Evolutionary conservation across 2,797 vertebrate species (phyloP).

Genomic region (Lycodopsis pacificus): DNA sequence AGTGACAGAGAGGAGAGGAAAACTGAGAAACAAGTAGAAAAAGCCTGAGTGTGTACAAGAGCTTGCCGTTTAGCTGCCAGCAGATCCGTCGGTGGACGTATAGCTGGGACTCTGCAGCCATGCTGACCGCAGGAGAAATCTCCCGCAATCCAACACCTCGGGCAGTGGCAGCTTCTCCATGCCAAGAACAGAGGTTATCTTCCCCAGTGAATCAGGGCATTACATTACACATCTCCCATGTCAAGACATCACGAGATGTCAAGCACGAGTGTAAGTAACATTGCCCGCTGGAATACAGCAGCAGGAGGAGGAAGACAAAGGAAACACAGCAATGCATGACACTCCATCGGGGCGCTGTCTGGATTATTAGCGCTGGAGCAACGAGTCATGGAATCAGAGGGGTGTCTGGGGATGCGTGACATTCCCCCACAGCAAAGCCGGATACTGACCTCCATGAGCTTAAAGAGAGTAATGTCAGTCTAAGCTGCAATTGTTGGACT

Average conservation of each 20-base stretch:
- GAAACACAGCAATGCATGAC: constrained; percentile 38
- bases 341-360: constrained; percentile 40
- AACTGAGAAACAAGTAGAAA: constrained; percentile 48
- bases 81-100: constrained; percentile 58
- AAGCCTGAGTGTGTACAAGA: constrained; percentile 38
- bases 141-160: constrained; percentile 80
- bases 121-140: constrained; percentile 80
- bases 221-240: constrained; percentile 79
- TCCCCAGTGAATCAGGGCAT: constrained; percentile 77
- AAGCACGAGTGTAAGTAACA: constrained; percentile 82
- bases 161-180: constrained; percentile 66
- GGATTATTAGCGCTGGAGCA: constrained; percentile 64
- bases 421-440: constrained; percentile 69
- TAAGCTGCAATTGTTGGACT: constrained; percentile 75
- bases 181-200: constrained; percentile 80
- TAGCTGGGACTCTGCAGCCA: constrained; percentile 49
- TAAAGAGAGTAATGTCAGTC: constrained; percentile 80
- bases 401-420: constrained; percentile 74
- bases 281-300: constrained; percentile 68
- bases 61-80: constrained; percentile 57
- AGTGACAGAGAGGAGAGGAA: constrained; percentile 27
- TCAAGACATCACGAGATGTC: constrained; percentile 83
- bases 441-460: constrained; percentile 75
- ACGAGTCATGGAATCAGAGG: constrained; percentile 71
- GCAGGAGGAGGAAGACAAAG: constrained; percentile 56